Evolutionary conservation across 2,113 vertebrate species (phyloP), one percentile per base, ranked within the genome.

Genomic region (Artemisiospiza belli): DNA sequence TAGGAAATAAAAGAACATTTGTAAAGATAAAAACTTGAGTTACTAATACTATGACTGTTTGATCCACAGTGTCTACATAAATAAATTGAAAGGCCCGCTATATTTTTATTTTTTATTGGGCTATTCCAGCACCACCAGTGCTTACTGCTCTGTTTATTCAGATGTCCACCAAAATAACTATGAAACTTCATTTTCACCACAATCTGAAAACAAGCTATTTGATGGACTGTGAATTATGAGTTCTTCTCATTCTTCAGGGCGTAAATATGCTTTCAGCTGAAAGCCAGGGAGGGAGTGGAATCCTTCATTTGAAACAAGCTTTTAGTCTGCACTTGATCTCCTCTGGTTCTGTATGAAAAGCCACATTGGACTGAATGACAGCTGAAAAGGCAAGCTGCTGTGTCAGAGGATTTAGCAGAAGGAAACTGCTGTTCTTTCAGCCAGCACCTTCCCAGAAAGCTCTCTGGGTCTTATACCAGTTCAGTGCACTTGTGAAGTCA

Each of bases 331-430:
- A 74, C 59, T 92, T 92, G 84, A 74, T 96, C 80, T 90, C 80
- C 74, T 90, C 90, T 89, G 82, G 58, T 92, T 90, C 93, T 94
- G 44, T 95, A 77, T 93, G 94, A 94, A 92, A 94, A 97, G 73
- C 80, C 51, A 54, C 83, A 69, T 5, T 74, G 88, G 41, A 37
- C 83, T 95, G 90, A 96, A 81, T 93, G 96, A 87, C 80, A 94
- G 77, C 83, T 95, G 94, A 96, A 96, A 96, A 87, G 78, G 70
- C 84, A 94, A 91, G 87, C 79, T 49, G 70, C 87, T 92, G 33
- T 79, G 70, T 95, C 78, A 59, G 83, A 86, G 70, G 74, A 93
- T 93, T 96, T 89, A 90, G 79, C 74, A 95, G 94, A 95, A 94
- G 63, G 77, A 96, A 91, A 86, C 78, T 83, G 73, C 75, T 85